Base-by-base conservation (phyloP, 30 jellyfish, hydroid and myxozoan species). In the Catostylus mosaicus region DNA sequence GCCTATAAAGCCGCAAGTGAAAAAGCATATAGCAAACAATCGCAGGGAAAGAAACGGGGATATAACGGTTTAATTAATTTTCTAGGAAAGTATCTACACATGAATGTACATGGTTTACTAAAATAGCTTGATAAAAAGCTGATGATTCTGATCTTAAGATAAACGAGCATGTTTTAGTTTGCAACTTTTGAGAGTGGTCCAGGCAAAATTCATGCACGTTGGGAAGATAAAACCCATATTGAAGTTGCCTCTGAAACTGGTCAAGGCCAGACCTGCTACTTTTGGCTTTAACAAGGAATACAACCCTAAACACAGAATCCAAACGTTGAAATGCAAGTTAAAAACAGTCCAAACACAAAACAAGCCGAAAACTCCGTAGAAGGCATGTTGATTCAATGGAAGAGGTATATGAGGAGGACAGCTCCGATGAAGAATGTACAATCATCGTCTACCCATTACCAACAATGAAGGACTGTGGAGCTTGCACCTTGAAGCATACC, bases 161-260 rank as follows among this genome's bases (percentile, higher is more conserved):
- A 20, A 61, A 75, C 8, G 80, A 78, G 30, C 70, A 80, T 12
- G 80, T 78, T 30, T 61, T 82, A 3, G 85, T 82, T 29, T 32
- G 86, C 11, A 67, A 36, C 56, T 27, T 69, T 19, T 47, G 66
- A 12, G 76, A 66, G 92, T 48, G 92, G 92, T 20, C 85, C 86
- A 2, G 91, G 84, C 29, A 81, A 81, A 52, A 47, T 66, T 10
- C 57, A 74, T 9, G 22, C 83, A 37, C 68, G 18, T 51, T 81
- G 91, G 86, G 79, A 82, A 62, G 82, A 68, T 23, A 34, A 24
- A 6, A n/a, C n/a, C n/a, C n/a, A n/a, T n/a, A n/a, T n/a, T n/a
- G n/a, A n/a, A n/a, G n/a, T n/a, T n/a, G n/a, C n/a, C n/a, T n/a
- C n/a, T n/a, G n/a, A n/a, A n/a, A n/a, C n/a, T n/a, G n/a, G n/a